Evolutionary conservation across 2,797 vertebrate genomes (phyloP).

Genomic region (Artibeus lituratus): DNA sequence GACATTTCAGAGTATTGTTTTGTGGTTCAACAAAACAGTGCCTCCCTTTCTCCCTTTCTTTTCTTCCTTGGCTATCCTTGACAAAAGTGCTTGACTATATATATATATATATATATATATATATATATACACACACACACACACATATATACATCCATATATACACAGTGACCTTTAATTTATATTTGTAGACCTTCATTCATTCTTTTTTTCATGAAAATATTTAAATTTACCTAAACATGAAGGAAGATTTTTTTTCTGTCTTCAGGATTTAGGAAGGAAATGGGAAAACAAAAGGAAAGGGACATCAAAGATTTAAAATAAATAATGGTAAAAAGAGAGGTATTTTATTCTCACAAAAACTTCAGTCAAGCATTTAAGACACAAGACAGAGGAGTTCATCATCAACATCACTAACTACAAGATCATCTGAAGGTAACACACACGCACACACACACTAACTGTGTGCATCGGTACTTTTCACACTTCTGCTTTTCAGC

Average conservation of each 20-base stretch:
- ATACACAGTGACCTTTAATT: neutral
- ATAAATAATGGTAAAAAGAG: neutral
- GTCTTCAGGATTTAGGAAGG: neutral
- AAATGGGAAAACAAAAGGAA: too few species aligned
- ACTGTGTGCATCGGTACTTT: neutral
- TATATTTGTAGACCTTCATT: neutral
- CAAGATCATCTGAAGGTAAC: neutral
- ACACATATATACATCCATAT: neutral
- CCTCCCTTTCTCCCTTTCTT: neutral
- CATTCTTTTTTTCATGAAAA: neutral
- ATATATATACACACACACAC: too few species aligned
- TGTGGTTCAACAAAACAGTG: neutral
- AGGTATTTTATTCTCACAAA: neutral
- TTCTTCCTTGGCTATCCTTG: neutral
- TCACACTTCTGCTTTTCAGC: neutral
- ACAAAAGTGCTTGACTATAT: neutral
- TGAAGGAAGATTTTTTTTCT: neutral
- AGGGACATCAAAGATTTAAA: neutral
- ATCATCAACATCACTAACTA: neutral
- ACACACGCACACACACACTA: neutral
- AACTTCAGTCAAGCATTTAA: neutral
- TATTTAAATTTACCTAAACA: neutral
- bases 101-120: neutral
- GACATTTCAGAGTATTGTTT: neutral
- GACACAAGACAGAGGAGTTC: neutral